Conservation (phyloP, 1,140 invertebrate species). For the Zaprionus camerounensis region DNA sequence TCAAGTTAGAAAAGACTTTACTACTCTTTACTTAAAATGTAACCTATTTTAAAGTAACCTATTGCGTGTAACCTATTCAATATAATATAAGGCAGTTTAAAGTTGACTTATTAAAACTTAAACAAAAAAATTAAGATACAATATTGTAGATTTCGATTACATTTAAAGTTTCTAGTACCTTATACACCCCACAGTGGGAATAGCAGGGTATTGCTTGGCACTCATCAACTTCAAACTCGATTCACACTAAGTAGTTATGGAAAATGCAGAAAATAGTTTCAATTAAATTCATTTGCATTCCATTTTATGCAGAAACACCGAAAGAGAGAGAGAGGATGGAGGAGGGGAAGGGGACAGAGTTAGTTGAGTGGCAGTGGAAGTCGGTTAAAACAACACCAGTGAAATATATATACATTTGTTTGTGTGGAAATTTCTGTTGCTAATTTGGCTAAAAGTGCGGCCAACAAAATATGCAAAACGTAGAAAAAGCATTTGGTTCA, state of each 20-base stretch:
- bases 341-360: not conserved
- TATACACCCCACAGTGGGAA: not conserved
- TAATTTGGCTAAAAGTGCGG: slow-evolving; percentile 41
- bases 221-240: slow-evolving; percentile 8
- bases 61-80: too few relatives aligned
- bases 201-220: not conserved
- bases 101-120: not conserved
- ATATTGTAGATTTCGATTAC: too few relatives aligned
- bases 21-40: too few relatives aligned
- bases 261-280: slow-evolving; percentile 34
- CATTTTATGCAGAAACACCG: not conserved
- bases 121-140: too few relatives aligned
- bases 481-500: slow-evolving; percentile 9
- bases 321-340: not conserved
- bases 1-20: too few relatives aligned
- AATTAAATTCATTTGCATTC: slow-evolving; percentile 45
- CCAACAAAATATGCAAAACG: slow-evolving; percentile 13
- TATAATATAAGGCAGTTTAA: not conserved
- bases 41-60: too few relatives aligned
- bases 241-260: slow-evolving; percentile 26
- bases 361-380: not conserved
- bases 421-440: slow-evolving; percentile 22
- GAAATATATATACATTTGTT: slow-evolving; percentile 21
- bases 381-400: slow-evolving; percentile 21
- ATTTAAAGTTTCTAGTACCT: not conserved